phyloP scores from a whole-genome alignment of 2,888 invertebrate species.

The Drosophila pegasa region DNA sequence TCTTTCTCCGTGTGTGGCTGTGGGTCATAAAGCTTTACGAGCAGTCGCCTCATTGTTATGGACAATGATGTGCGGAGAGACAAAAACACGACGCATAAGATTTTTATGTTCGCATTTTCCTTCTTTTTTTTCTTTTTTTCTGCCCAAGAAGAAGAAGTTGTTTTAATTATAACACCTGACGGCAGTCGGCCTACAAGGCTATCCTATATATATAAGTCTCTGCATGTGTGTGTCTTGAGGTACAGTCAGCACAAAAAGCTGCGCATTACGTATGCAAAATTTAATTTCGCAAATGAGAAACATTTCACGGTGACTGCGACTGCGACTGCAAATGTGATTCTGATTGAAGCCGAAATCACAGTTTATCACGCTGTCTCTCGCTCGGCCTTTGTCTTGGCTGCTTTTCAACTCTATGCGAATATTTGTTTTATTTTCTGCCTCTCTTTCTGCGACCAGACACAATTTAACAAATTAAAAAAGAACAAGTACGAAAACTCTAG shows the following conservation, averaged over 20 bases:
- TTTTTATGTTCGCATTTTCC: slow-evolving; percentile 53
- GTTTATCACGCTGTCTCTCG: slow-evolving; percentile 12
- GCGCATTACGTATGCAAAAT: slow-evolving; percentile 70
- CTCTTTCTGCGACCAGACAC: slow-evolving; percentile 49
- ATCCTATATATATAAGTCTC: neutral
- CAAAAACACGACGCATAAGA: slow-evolving; percentile 37
- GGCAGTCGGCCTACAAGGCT: slow-evolving; percentile 16
- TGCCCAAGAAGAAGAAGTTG: slow-evolving; percentile 37
- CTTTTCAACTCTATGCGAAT: slow-evolving; percentile 22
- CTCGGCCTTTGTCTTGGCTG: slow-evolving; percentile 20
- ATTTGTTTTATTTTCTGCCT: slow-evolving; percentile 14
- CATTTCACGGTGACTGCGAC: slow-evolving; percentile 20
- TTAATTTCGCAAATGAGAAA: slow-evolving; percentile 71
- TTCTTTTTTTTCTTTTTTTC: neutral
- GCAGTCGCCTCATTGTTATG: slow-evolving; percentile 60
- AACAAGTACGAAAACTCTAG: too few relatives aligned
- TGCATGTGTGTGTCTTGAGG: slow-evolving; percentile 7
- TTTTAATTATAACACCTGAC: slow-evolving; percentile 67
- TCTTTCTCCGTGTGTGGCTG: slow-evolving; percentile 20
- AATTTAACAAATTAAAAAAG: slow-evolving; percentile 77
- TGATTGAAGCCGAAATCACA: slow-evolving; percentile 37
- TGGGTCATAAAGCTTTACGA: slow-evolving; percentile 64
- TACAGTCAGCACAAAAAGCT: slow-evolving; percentile 49
- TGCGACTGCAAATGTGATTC: slow-evolving; percentile 16
- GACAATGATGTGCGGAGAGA: slow-evolving; percentile 62